Base-by-base conservation (phyloP, 2,113 vertebrate species). In the Leptobrachium ailaonicum region DNA sequence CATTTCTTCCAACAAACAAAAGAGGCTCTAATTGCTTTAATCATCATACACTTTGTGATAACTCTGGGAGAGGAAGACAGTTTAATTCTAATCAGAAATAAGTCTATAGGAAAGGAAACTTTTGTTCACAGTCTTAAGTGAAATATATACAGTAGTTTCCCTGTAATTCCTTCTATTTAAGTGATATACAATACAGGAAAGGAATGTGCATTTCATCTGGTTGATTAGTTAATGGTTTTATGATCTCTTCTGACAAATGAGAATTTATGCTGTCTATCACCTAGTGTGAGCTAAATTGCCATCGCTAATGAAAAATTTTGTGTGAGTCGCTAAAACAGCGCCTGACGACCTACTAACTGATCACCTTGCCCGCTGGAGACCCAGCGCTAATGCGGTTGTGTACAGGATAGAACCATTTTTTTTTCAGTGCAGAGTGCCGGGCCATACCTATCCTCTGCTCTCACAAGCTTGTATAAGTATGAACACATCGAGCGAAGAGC, bases 11-110 rank as follows among this genome's bases (percentile, higher is more conserved):
- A 76, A 89, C 93, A 98, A 98, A 97, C 95, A 98, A 96, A 95
- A 91, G 92, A 96, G 96, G 92, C 94, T 96, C 96, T 96, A 99
- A 99, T 97, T 98, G 95, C 95, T 96, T 96, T 97, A 96, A 98
- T 98, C 95, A 96, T 94, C 91, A 89, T 87, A 88, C 85, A 92
- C 93, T 94, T 96, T 96, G 94, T 96, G 93, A 92, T 95, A 93
- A 84, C 90, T 89, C 91, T 95, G 93, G 92, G 94, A 96, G 86
- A 90, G 92, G 93, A 96, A 96, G 96, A 93, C 92, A 94, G 93
- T 95, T 94, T 94, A 87, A 77, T 84, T 88, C 83, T 85, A 90
- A 90, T 94, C 93, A 96, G 91, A 86, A 94, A 94, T 14, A 91
- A 90, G 88, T 94, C 93, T 96, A 91, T 88, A 32, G 87, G 86